Base-by-base conservation (phyloP, 2,113 vertebrate genomes). In the Coryphaenoides rupestris region DNA sequence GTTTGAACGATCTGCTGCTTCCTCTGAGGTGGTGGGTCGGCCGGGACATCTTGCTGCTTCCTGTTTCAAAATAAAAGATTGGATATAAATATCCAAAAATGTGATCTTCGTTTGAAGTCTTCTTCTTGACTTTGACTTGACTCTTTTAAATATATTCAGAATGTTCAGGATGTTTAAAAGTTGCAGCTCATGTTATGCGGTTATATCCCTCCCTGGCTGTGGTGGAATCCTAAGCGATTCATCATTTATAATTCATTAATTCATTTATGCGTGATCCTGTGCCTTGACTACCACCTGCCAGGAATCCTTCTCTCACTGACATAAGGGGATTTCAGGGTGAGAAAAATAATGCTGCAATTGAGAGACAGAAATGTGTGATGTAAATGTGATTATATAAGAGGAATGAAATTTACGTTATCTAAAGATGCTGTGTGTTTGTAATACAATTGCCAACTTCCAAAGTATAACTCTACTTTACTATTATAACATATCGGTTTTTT, bases 41-140 rank as follows among this genome's bases (percentile, higher is more conserved):
- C 55, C 70, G 69, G 28, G 7, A 78, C 77, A 47, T 52, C 55
- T 66, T 76, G 74, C 14, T 79, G 72, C 50, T 84, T 82, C 55
- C 72, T 88, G 47, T 83, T 87, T 73, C 60, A 79, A 62, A 21
- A 54, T 63, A 53, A 17, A 50, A 58, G 59, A 10, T 40, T 40
- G 33, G 13, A 9, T 6, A 40, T 40, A 12, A 40, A 10, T 40
- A 40, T 10, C 7, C 33, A 40, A 40, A n/a, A 40, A 40, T 40
- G 33, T 9, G 16, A 50, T 2, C 12, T 14, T 2, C 3, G 46
- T 47, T 47, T 45, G 40, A 45, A 5, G 40, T 45, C 10, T 47
- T 14, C 15, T 47, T 47, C 46, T 47, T 12, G 15, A 47, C 46
- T 12, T 3, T 14, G 12, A 16, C 46, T n/a, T n/a, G n/a, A 47